Conservation (phyloP, 2,113 vertebrate genomes). For the Calonectris borealis region DNA sequence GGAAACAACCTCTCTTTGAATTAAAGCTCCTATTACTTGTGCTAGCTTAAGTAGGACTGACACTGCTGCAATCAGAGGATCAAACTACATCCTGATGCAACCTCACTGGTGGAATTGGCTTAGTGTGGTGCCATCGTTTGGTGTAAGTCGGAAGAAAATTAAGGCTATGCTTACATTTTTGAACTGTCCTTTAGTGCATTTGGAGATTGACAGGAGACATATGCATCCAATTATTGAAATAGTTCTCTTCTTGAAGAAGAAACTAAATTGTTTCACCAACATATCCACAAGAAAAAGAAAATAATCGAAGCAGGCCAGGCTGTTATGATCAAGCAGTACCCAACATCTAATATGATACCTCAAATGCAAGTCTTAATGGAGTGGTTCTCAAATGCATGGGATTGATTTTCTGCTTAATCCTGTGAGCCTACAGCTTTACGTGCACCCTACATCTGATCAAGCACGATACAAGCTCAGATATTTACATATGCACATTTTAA, state of each 20-base stretch:
- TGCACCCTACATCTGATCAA: background rate
- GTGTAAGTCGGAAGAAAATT: background rate
- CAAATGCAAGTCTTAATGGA: background rate
- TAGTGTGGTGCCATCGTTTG: background rate
- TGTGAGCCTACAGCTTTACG: background rate
- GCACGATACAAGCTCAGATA: background rate
- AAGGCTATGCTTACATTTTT: background rate
- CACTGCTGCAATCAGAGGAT: background rate
- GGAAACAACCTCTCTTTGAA: background rate
- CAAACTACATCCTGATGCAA: background rate
- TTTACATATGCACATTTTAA: background rate
- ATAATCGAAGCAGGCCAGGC: background rate
- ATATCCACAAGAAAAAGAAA: background rate
- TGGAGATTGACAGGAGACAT: background rate
- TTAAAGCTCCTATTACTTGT: background rate
- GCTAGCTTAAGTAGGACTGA: background rate
- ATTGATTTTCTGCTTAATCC: background rate
- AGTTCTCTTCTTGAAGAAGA: background rate
- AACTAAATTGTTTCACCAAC: background rate
- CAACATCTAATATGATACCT: background rate
- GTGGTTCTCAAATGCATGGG: background rate
- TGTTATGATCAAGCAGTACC: background rate
- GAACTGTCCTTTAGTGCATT: background rate
- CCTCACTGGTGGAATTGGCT: background rate
- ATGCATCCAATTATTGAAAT: background rate